Evolutionary conservation across 2,888 invertebrate species (phyloP).

Genomic region (Caenorhabditis angaria): DNA sequence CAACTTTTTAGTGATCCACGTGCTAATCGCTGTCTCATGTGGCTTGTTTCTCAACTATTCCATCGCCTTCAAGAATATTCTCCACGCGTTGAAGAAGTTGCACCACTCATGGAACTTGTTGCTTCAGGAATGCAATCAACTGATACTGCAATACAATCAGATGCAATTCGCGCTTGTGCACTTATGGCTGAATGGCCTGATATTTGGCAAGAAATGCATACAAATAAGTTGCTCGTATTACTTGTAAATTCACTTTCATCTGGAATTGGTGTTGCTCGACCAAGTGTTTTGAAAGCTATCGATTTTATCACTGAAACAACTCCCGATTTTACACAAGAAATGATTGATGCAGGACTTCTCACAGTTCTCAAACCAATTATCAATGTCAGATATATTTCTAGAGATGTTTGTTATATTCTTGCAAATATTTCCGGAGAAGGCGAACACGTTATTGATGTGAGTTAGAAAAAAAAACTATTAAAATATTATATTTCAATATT

Average conservation of each 20-base stretch:
- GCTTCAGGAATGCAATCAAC: conserved; percentile 15
- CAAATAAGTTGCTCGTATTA: conserved; percentile 8
- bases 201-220: conserved; percentile 20
- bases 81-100: conserved; percentile 31
- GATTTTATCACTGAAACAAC: conserved; percentile 35
- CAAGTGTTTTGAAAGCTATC: conserved; percentile 23
- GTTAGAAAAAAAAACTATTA: not conserved
- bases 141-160: conserved; percentile 29
- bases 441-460: conserved; percentile 15
- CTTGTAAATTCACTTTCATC: conserved; percentile 23
- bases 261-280: conserved; percentile 16
- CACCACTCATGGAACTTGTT: conserved; percentile 29
- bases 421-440: conserved; percentile 40
- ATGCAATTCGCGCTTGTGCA: conserved; percentile 25
- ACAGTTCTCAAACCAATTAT: conserved; percentile 23
- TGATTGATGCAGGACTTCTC: conserved; percentile 34
- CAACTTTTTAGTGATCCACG: conserved; percentile 8
- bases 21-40: conserved; percentile 23
- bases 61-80: conserved; percentile 27
- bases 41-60: conserved; percentile 24
- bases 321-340: conserved; percentile 31
- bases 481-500: not conserved
- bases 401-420: conserved; percentile 36
- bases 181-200: conserved; percentile 25
- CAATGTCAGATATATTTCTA: conserved; percentile 25